phyloP scores from a whole-genome alignment of 92 coral and sea anemone genomes.

The Zoanthus sociatus region DNA sequence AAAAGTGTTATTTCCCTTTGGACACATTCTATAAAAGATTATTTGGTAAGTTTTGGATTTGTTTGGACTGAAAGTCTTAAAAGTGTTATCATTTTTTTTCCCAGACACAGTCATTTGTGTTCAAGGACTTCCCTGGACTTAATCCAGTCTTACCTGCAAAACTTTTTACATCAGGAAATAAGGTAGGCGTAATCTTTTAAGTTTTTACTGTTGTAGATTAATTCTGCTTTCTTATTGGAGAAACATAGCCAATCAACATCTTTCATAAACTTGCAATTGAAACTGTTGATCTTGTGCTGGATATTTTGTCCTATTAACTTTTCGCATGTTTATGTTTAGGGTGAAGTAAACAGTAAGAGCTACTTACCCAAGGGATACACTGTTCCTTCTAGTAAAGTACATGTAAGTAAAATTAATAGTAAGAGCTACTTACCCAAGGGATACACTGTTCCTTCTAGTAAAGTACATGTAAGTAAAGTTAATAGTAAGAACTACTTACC shows the following conservation, averaged over 20 bases:
- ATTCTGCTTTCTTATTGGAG: no score
- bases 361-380: slow-evolving; percentile 89
- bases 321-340: background rate
- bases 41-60: background rate
- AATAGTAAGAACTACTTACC: slow-evolving; percentile 80
- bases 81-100: background rate
- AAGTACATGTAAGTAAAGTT: slow-evolving; percentile 52
- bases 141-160: slow-evolving; percentile 82
- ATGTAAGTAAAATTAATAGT: slow-evolving; percentile 10
- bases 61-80: background rate
- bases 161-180: slow-evolving; percentile 74
- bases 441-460: slow-evolving; percentile 68
- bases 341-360: slow-evolving; percentile 66
- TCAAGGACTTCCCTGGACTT: slow-evolving; percentile 84
- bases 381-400: slow-evolving; percentile 75
- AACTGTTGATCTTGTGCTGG: background rate
- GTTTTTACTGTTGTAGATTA: background rate
- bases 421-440: slow-evolving; percentile 87
- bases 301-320: background rate
- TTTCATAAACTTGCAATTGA: no score
- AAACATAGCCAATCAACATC: no score
- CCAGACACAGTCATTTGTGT: slow-evolving; percentile 79
- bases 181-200: slow-evolving; percentile 53
- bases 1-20: no score
- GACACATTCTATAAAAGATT: background rate